Percentiles rank a stretch among this genome's conserved stretches.
phyloP scores from a whole-genome alignment of 2,113 vertebrate species.

The Bambusicola thoracicus region DNA sequence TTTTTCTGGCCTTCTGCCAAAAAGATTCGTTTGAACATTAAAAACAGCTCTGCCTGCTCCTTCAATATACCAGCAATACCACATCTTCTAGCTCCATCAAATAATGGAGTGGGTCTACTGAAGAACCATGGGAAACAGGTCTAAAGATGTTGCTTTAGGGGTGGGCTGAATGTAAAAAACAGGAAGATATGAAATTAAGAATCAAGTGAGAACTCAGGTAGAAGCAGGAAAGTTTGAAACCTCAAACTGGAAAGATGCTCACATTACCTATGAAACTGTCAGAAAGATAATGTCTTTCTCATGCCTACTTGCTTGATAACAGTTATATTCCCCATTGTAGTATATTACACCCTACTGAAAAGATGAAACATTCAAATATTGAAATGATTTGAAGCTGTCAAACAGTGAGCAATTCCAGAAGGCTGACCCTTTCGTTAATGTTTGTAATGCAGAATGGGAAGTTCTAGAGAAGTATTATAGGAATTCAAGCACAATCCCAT shows the following conservation, averaged over 20 bases:
- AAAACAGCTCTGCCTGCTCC: not conserved
- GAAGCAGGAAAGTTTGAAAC: not conserved
- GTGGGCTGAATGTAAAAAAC: not conserved
- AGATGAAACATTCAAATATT: not conserved
- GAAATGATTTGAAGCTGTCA: not conserved
- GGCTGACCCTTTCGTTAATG: not conserved
- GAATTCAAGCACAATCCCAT: not conserved
- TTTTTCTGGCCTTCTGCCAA: conserved; percentile 51
- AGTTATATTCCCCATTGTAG: not conserved
- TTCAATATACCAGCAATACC: not conserved
- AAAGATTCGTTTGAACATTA: conserved; percentile 44
- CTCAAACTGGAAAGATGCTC: not conserved
- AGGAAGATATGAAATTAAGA: not conserved
- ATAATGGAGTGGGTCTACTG: not conserved
- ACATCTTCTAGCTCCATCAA: not conserved
- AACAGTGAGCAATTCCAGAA: not conserved
- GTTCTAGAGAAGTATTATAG: not conserved
- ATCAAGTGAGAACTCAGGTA: not conserved
- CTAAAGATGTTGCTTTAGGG: not conserved
- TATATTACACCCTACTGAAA: not conserved
- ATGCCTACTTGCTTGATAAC: not conserved
- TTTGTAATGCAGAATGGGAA: not conserved
- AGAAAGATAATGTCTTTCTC: not conserved
- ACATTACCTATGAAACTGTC: not conserved
- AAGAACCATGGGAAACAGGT: not conserved